Evolutionary conservation across 2,113 vertebrate genomes (phyloP).

Genomic region (Acinonyx jubatus): DNA sequence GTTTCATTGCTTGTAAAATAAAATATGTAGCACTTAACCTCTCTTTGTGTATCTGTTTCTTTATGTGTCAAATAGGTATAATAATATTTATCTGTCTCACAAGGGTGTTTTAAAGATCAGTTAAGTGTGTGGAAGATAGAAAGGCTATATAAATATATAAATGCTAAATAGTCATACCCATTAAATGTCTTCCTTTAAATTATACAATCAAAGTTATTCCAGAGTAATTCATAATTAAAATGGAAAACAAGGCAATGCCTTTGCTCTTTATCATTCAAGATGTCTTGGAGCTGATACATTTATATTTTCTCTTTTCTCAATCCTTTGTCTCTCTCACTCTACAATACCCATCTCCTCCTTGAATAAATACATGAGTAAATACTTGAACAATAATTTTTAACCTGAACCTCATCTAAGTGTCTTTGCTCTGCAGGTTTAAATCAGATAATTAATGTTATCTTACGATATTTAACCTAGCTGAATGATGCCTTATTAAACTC

Average conservation of each 20-base stretch:
- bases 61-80: conserved; percentile 33
- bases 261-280: neutral
- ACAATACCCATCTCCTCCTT: accelerated
- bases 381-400: neutral
- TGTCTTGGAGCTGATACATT: neutral
- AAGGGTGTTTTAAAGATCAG: conserved; percentile 62
- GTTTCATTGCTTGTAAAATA: neutral
- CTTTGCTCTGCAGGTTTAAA: conserved; percentile 59
- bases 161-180: conserved; percentile 51
- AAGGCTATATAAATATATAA: conserved; percentile 55
- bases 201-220: conserved; percentile 29
- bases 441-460: conserved; percentile 3
- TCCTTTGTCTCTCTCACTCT: neutral
- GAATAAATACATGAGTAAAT: neutral
- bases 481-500: conserved; percentile 41
- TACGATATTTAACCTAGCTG: conserved; percentile 11
- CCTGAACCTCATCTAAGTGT: neutral
- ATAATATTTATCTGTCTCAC: conserved; percentile 46
- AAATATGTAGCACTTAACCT: conserved; percentile 38
- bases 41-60: neutral
- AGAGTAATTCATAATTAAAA: neutral
- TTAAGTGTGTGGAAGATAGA: conserved; percentile 4
- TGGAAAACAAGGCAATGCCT: neutral
- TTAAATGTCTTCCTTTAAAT: conserved; percentile 62
- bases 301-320: accelerated